Evolutionary conservation across 2,888 invertebrate species (phyloP), one percentile per base, ranked within the genome.

Genomic region (Perithous albicinctus): DNA sequence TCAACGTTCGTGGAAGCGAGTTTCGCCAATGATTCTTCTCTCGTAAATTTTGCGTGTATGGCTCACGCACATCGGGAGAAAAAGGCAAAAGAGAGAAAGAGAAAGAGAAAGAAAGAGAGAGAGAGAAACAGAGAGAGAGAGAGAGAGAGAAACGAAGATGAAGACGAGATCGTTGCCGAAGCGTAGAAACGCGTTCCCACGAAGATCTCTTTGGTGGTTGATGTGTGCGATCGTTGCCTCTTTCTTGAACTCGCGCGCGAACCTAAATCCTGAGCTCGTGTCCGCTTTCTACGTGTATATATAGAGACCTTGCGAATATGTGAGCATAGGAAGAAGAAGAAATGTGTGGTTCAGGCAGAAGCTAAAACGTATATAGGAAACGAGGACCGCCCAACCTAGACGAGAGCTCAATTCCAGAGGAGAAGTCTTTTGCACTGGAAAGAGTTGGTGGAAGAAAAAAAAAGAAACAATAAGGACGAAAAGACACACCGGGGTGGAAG

Each of bases 171-270:
- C 74, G 81, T 66, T 82, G 81, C 78, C n/a, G 56, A 74, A 73
- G 73, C 73, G 81, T 78, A 78, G 74, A 82, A 83, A 77, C 32
- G 78, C 76, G 88, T 89, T 89, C 89, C 85, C 85, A 84, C 84
- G 82, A 82, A 75, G 82, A 84, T 83, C 81, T 80, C 76, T 48
- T n/a, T n/a, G n/a, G n/a, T 43, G 35, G 46, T 46, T 38, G 48
- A 43, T 64, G 74, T 67, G 72, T 72, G 83, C 80, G 85, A 78
- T 83, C 82, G 83, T 82, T 80, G 75, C 72, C 69, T 75, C 75
- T 75, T 72, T 77, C n/a, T n/a, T n/a, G n/a, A n/a, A n/a, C n/a
- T n/a, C n/a, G n/a, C 77, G 41, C 54, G 56, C 74, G 63, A 72
- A 67, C 73, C 75, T 70, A 64, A 70, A 70, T 23, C 54, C 38